phyloP scores from a whole-genome alignment of 2,113 vertebrate genomes.

The Halcyon senegalensis region DNA sequence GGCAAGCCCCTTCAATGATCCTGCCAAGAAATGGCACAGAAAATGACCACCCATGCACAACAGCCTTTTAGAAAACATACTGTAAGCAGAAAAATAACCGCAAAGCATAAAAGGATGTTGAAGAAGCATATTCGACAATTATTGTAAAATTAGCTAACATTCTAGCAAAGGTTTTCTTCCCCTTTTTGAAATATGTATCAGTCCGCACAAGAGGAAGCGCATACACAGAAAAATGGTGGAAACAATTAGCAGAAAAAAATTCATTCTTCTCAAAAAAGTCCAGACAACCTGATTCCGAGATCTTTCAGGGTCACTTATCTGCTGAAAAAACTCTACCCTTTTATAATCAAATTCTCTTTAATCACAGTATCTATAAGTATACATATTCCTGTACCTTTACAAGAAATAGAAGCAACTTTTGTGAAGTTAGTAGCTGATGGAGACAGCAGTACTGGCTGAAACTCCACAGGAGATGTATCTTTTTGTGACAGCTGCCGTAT shows the following conservation, averaged over 20 bases:
- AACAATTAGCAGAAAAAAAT: neutral
- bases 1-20: neutral
- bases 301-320: neutral
- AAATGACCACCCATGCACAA: slow-evolving; percentile 51
- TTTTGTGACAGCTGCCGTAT: slow-evolving; percentile 82
- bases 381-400: slow-evolving; percentile 79
- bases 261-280: neutral
- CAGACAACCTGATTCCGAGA: neutral
- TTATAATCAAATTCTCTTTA: neutral
- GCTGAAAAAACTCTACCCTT: neutral
- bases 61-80: neutral
- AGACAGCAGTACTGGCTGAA: slow-evolving; percentile 83
- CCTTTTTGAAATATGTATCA: neutral
- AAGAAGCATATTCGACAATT: neutral
- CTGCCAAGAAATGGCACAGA: slow-evolving; percentile 32
- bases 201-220: neutral
- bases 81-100: slow-evolving; percentile 8
- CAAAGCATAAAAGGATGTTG: slow-evolving; percentile 25
- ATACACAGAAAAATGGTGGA: neutral
- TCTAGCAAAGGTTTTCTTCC: neutral
- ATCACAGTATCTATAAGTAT: neutral
- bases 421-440: slow-evolving; percentile 88
- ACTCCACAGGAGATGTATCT: slow-evolving; percentile 76
- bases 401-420: slow-evolving; percentile 86
- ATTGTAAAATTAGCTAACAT: slow-evolving; percentile 11